phyloP scores from a whole-genome alignment of 1,140 invertebrate genomes.

The Drepana arcuata region DNA sequence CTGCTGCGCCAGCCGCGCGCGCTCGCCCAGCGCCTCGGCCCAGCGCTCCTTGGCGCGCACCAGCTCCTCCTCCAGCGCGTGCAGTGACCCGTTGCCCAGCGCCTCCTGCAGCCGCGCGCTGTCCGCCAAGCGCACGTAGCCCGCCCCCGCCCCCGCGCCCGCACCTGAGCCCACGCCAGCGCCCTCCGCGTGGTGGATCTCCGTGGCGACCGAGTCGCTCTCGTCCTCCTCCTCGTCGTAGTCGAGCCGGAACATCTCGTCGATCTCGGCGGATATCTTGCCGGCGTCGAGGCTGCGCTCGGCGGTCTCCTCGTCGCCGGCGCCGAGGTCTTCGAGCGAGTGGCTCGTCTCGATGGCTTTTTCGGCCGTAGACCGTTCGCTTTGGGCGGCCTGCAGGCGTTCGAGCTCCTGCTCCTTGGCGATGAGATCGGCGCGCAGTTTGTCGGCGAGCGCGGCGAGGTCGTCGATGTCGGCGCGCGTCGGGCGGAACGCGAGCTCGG shows the following conservation, averaged over 20 bases:
- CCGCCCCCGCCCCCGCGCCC: slow-evolving; percentile 13
- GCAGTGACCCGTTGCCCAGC: slow-evolving; percentile 49
- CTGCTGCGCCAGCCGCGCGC: slow-evolving; percentile 50
- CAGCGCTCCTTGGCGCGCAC: slow-evolving; percentile 64
- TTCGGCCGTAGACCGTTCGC: slow-evolving; percentile 23
- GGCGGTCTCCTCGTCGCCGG: slow-evolving; percentile 1
- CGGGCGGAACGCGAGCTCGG: slow-evolving; percentile 55
- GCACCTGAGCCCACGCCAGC: slow-evolving; percentile 5
- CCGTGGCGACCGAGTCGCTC: slow-evolving; percentile 43
- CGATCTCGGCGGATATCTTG: slow-evolving; percentile 47
- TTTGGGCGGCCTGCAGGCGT: slow-evolving; percentile 20
- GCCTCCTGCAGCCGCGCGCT: slow-evolving; percentile 40
- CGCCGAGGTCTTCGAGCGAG: slow-evolving; percentile 28
- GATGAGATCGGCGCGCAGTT: slow-evolving; percentile 34
- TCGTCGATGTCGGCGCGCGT: slow-evolving; percentile 52
- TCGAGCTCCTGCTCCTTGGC: slow-evolving; percentile 30
- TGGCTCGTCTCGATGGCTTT: slow-evolving; percentile 33
- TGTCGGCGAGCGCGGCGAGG: slow-evolving; percentile 37
- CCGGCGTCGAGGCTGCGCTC: slow-evolving; percentile 32
- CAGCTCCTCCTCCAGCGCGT: slow-evolving; percentile 65
- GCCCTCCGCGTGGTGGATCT: slow-evolving; percentile 36
- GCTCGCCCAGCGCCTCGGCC: slow-evolving; percentile 50
- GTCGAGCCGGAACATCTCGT: slow-evolving; percentile 58
- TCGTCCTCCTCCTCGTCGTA: slow-evolving; percentile 55
- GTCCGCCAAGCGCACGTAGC: slow-evolving; percentile 44